Evolutionary conservation across 2,113 vertebrate genomes (phyloP).

Genomic region (Rattus norvegicus): GRCr8 NC_086040.1:15290501-15291000

Average conservation of each 20-base stretch:
- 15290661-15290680: neutral
- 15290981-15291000: neutral
- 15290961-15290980: neutral
- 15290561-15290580: neutral
- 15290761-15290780: neutral
- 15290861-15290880: neutral
- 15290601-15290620: neutral
- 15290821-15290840: neutral
- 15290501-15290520: neutral
- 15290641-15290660: neutral
- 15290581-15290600: neutral
- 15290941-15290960: neutral
- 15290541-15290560: neutral
- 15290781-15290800: no score
- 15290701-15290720: no score
- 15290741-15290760: neutral
- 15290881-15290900: neutral
- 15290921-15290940: neutral
- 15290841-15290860: neutral
- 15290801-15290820: fast-evolving
- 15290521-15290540: neutral
- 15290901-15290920: neutral
- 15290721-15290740: neutral
- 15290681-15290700: neutral
- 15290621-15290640: neutral